phyloP scores from a whole-genome alignment of 1,140 invertebrate species.

The Drosophila sp. region DNA sequence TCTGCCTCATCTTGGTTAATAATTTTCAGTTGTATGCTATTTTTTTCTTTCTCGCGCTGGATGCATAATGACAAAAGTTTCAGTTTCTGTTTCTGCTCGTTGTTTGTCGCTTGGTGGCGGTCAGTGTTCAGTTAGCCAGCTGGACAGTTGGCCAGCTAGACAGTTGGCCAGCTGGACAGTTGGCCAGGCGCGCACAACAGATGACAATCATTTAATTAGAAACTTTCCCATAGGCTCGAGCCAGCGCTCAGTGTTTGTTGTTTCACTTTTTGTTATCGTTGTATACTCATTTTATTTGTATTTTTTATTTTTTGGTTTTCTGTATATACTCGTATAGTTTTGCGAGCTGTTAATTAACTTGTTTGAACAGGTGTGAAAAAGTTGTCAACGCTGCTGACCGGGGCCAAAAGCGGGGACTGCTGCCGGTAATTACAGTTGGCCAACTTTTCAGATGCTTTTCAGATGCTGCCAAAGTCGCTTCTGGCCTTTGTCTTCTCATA shows the following conservation, averaged over 20 bases:
- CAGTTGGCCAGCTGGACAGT: conserved; percentile 50
- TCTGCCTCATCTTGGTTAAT: conserved; percentile 71
- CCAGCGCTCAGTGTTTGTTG: conserved; percentile 41
- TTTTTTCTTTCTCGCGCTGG: conserved; percentile 52
- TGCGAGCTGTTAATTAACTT: conserved; percentile 83
- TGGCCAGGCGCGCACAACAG: conserved; percentile 61
- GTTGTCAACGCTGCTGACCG: conserved; percentile 60
- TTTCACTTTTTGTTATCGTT: conserved; percentile 51
- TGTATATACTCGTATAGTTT: conserved; percentile 70
- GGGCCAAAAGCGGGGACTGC: background rate
- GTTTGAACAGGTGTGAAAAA: conserved; percentile 83
- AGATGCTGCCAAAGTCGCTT: conserved; percentile 39
- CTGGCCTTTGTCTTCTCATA: conserved; percentile 62
- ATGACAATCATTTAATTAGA: conserved; percentile 85
- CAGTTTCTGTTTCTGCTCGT: conserved; percentile 49
- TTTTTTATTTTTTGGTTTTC: conserved; percentile 38
- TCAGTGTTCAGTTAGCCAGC: conserved; percentile 57
- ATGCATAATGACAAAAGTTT: conserved; percentile 82
- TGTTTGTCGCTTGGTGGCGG: conserved; percentile 53
- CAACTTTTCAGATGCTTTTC: conserved; percentile 72
- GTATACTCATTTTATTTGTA: conserved; percentile 34
- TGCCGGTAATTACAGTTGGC: conserved; percentile 80
- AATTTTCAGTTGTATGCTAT: conserved; percentile 72
- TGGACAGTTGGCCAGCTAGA: conserved; percentile 51
- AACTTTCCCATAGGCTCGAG: conserved; percentile 84